These are phyloP conservation scores for Tragulus kanchil DNA, from an alignment of 2,113 vertebrate species.

Conservation along the genomic window DNA sequence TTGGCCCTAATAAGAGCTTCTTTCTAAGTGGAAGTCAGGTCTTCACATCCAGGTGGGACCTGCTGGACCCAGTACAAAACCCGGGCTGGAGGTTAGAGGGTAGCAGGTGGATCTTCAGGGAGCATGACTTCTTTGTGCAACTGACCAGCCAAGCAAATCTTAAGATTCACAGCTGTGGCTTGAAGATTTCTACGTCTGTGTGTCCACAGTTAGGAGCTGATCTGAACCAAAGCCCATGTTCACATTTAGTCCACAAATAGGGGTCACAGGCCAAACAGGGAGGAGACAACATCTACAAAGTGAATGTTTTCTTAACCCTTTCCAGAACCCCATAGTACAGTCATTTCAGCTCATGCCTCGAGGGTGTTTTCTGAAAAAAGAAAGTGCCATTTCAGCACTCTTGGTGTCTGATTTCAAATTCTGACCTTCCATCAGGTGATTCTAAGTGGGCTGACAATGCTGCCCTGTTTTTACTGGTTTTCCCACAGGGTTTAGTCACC, in stretches of 20 bases:
- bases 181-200: not conserved
- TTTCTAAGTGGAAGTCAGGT: not conserved
- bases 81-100: too few species aligned
- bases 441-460: constrained; percentile 60
- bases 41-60: not conserved
- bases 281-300: constrained; percentile 47
- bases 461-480: constrained; percentile 75
- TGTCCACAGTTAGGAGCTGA: not conserved
- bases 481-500: constrained; percentile 69
- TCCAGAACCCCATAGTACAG: constrained; percentile 76
- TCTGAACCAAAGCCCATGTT: not conserved
- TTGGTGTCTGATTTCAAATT: constrained; percentile 75
- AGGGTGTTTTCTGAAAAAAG: constrained; percentile 84
- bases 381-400: constrained; percentile 84
- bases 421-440: constrained; percentile 60
- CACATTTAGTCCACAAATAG: not conserved
- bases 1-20: not conserved
- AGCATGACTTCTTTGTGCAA: not conserved
- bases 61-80: not conserved
- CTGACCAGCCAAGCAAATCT: not conserved
- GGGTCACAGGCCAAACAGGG: not conserved
- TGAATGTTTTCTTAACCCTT: constrained; percentile 83
- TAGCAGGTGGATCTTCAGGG: not conserved
- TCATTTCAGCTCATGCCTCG: constrained; percentile 81
- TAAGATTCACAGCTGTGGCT: not conserved